Evolutionary conservation across 2,797 vertebrate species (phyloP), one percentile per base, ranked within the genome.

Genomic region (Myripristis murdjan): DNA sequence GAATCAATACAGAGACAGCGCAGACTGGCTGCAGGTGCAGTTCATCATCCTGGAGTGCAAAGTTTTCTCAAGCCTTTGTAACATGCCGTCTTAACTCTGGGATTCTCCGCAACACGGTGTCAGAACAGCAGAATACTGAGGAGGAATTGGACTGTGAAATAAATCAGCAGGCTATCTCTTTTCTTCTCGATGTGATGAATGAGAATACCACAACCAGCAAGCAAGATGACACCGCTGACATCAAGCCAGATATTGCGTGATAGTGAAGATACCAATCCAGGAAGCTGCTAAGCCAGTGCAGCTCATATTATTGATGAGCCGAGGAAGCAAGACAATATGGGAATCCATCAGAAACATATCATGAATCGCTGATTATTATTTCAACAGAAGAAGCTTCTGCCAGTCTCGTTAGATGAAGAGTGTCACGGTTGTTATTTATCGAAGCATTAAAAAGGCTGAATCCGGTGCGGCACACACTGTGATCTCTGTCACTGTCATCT

Each of bases 171-270:
- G 67, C 66, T 54, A 51, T 37, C 26, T 84, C 56, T 16, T 6
- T 79, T 16, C 39, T 47, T 48, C 1, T 66, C 70, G 55, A 73
- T 83, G 37, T 65, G 67, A 61, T 75, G 49, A 48, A 54, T 43
- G 41, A 16, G 41, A 16, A 43, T 16, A 4, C 2, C 41, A 68
- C 76, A 59, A 26, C 24, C 43, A 48, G 31, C 15, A 9, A 59
- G n/a, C 55, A 9, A 43, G 55, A 74, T 46, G 57, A 54, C 41
- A 47, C 43, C 59, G 68, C 3, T 64, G 66, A 54, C 31, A 65
- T 73, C n/a, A 49, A 43, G 23, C 47, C 8, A 1, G 15, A 37
- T 22, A 4, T 46, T 22, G 46, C 31, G 31, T 9, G 10, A 72
- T 65, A 65, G 37, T 7, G 39, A 47, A 71, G 54, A 83, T 70